phyloP scores from a whole-genome alignment of 37 sponge, comb jelly and placozoan species.

The Crambe crambe region DNA sequence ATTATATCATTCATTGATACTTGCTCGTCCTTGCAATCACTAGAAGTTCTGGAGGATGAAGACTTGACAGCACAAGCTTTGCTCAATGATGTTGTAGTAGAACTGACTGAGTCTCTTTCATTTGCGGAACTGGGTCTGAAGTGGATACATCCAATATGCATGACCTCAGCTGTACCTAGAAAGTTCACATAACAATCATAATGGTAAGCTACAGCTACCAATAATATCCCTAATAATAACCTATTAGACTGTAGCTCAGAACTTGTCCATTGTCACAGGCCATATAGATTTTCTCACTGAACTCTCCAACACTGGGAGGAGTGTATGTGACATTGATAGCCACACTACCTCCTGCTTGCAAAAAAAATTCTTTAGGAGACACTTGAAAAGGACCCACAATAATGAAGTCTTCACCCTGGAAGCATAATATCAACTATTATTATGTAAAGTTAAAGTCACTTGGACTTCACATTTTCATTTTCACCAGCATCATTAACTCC shows the following conservation, averaged over 20 bases:
- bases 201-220: not conserved
- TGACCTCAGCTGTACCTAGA: conserved; percentile 28
- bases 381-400: conserved; percentile 42
- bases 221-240: not conserved
- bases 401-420: too few species aligned
- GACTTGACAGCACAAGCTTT: not conserved
- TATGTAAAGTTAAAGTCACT: too few species aligned
- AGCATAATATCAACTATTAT: too few species aligned
- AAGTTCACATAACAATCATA: too few species aligned
- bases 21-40: not conserved
- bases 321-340: conserved; percentile 16
- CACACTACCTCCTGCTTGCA: conserved; percentile 7
- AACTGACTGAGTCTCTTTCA: not conserved
- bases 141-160: conserved; percentile 13
- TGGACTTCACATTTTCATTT: too few species aligned
- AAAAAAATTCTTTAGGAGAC: conserved; percentile 41
- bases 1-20: conserved; percentile 13
- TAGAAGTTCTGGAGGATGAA: not conserved
- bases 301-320: conserved; percentile 28
- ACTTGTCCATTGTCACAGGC: conserved; percentile 69
- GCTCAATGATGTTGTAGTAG: not conserved
- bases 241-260: conserved; percentile 34
- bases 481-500: not conserved
- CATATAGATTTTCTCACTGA: conserved; percentile 25
- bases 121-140: conserved; percentile 2